These are phyloP conservation scores for Sebastes steindachneri DNA, from an alignment of 2,797 vertebrate genomes.

Conservation along the genomic window DNA sequence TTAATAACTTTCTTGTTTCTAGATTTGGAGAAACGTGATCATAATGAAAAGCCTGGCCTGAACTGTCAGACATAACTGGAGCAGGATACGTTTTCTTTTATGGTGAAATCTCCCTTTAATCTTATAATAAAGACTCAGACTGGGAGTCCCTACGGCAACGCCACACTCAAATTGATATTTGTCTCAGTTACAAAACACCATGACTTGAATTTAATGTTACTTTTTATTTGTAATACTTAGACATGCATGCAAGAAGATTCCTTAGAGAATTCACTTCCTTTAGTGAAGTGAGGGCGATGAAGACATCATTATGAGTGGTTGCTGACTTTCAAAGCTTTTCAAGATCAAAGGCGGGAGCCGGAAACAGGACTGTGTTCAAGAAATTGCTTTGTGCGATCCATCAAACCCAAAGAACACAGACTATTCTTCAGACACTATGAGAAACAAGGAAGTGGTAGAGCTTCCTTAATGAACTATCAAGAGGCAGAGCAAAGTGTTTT, in stretches of 20 bases:
- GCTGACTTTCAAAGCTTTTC: constrained; percentile 43
- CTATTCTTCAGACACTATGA: constrained; percentile 3
- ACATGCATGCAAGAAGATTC: not conserved
- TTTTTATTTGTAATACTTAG: not conserved
- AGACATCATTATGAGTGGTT: constrained; percentile 45
- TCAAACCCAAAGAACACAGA: constrained; percentile 11
- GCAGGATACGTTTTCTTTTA: not conserved
- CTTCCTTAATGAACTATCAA: not conserved
- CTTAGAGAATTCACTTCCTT: constrained; percentile 11
- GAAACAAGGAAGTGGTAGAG: not conserved
- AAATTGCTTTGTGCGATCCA: constrained; percentile 30
- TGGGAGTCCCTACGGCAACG: not conserved
- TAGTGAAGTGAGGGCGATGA: constrained; percentile 21
- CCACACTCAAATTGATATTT: not conserved
- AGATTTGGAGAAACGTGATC: not conserved
- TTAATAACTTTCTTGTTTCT: not conserved
- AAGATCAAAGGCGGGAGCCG: constrained; percentile 20
- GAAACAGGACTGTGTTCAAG: constrained; percentile 9
- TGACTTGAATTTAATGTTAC: not conserved
- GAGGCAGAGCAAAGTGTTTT: not conserved
- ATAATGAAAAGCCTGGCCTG: constrained; percentile 1
- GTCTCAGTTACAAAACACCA: not conserved
- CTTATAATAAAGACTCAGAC: not conserved
- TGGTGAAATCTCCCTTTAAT: not conserved
- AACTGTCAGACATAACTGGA: not conserved